Base-by-base conservation (phyloP, 2,113 vertebrate genomes). In the Tinamus guttatus region DNA sequence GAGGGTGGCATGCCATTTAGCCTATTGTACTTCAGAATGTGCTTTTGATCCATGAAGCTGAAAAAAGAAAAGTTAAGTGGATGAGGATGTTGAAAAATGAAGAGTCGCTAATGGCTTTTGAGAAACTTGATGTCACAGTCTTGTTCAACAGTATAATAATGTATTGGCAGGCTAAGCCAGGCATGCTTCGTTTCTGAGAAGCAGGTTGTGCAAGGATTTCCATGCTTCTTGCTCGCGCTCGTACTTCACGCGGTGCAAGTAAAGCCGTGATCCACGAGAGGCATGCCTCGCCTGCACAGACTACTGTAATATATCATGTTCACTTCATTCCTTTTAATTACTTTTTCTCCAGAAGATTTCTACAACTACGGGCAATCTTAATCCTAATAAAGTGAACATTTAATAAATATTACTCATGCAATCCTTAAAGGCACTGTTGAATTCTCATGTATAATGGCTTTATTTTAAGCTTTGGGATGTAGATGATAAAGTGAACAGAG, bases 281-380 rank as follows among this genome's bases (percentile, higher is more conserved):
- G 88, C 58, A 40, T 9, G 64, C 27, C 41, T 79, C 49, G 34
- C 68, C 88, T 56, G 11, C 34, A 28, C 47, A 78, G 10, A 47
- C 76, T 25, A 16, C 68, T 75, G 10, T 24, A 87, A 94, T 95
- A 84, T 17, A 94, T 96, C 25, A 93, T 89, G 77, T 87, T 93
- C 89, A 82, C 38, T 30, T 88, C 92, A 74, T 89, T 88, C 58
- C 84, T 94, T 91, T 81, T 91, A 96, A 97, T 95, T 93, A 81
- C 68, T 68, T 84, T 58, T 56, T 52, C 58, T 87, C 9, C 38
- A 47, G 84, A 93, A 85, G 71, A 90, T 89, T 92, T 90, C 79
- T 82, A 85, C 69, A 94, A 87, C 86, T 92, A 83, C 56, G 86
- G 71, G 58, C 75, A 76, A 59, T 78, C 81, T 87, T 88, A 96